phyloP scores from a whole-genome alignment of 2,113 vertebrate genomes.

The Sceloporus tristichus region DNA sequence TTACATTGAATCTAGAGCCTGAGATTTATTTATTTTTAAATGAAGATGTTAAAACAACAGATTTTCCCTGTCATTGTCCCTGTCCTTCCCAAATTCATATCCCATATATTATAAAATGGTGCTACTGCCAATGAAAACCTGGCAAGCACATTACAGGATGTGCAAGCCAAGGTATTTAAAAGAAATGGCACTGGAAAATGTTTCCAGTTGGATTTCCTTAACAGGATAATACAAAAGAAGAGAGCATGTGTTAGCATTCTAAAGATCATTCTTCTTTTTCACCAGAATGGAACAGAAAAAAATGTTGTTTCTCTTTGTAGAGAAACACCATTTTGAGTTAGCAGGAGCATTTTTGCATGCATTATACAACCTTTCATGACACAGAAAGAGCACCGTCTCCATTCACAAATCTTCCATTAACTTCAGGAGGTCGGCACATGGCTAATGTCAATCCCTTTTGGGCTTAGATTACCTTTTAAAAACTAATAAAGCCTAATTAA shows the following conservation, averaged over 20 bases:
- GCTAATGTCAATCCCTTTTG: slow-evolving; percentile 24
- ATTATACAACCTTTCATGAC: not conserved
- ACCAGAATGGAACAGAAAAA: not conserved
- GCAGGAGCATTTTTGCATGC: not conserved
- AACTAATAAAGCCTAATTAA: slow-evolving; percentile 59
- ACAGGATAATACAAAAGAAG: not conserved
- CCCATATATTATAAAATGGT: not conserved
- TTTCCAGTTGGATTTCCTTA: not conserved
- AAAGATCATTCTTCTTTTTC: not conserved
- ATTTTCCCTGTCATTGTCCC: not conserved
- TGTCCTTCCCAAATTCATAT: not conserved
- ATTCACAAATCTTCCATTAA: slow-evolving; percentile 48
- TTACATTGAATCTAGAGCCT: not conserved
- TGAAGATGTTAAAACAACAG: not conserved
- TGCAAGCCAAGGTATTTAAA: not conserved
- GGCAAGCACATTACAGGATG: not conserved
- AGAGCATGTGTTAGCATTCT: not conserved
- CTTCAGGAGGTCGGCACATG: slow-evolving; percentile 23
- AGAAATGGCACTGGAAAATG: not conserved
- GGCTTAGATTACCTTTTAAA: slow-evolving; percentile 57
- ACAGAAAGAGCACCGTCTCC: not conserved
- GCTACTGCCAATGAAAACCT: not conserved
- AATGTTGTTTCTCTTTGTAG: not conserved
- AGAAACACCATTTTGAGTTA: not conserved
- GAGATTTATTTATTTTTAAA: not conserved